Evolutionary conservation across 2,888 invertebrate species (phyloP).

Genomic region (Anaspis maculata): DNA sequence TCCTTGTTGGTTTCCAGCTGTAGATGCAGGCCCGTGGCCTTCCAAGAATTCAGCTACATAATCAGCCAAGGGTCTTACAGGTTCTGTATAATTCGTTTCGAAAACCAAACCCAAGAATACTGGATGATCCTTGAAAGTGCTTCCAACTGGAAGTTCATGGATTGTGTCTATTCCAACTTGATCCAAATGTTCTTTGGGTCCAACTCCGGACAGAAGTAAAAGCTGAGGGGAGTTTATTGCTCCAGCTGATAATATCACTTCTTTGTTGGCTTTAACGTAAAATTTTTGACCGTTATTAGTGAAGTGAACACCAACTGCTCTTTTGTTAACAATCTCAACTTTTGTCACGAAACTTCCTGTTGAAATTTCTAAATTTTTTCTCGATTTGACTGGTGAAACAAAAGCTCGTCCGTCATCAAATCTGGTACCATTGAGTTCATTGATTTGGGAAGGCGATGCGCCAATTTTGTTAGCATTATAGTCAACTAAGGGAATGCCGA

Average conservation of each 20-base stretch:
- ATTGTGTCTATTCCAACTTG: neutral
- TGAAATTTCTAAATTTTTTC: slow-evolving; percentile 60
- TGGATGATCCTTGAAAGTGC: neutral
- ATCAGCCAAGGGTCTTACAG: neutral
- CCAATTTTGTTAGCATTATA: slow-evolving; percentile 59
- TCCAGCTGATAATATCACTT: slow-evolving; percentile 70
- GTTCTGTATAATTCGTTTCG: neutral
- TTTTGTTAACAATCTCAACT: slow-evolving; percentile 53
- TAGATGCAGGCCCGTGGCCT: neutral
- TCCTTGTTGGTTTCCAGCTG: slow-evolving; percentile 17
- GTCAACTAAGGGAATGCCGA: slow-evolving; percentile 61
- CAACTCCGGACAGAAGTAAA: slow-evolving; percentile 74
- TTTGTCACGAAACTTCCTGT: slow-evolving; percentile 57
- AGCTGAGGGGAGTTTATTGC: slow-evolving; percentile 74
- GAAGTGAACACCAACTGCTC: slow-evolving; percentile 59
- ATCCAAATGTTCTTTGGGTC: slow-evolving; percentile 52
- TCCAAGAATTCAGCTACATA: neutral
- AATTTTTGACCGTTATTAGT: slow-evolving; percentile 48
- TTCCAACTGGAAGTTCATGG: neutral
- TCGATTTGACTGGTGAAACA: slow-evolving; percentile 55
- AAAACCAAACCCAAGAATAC: neutral
- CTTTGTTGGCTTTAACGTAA: slow-evolving; percentile 52
- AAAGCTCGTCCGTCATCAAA: slow-evolving; percentile 72
- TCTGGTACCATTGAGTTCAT: slow-evolving; percentile 58
- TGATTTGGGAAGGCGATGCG: slow-evolving; percentile 59